Evolutionary conservation across 2,888 invertebrate species (phyloP).

Genomic region (Onchidella celtica): DNA sequence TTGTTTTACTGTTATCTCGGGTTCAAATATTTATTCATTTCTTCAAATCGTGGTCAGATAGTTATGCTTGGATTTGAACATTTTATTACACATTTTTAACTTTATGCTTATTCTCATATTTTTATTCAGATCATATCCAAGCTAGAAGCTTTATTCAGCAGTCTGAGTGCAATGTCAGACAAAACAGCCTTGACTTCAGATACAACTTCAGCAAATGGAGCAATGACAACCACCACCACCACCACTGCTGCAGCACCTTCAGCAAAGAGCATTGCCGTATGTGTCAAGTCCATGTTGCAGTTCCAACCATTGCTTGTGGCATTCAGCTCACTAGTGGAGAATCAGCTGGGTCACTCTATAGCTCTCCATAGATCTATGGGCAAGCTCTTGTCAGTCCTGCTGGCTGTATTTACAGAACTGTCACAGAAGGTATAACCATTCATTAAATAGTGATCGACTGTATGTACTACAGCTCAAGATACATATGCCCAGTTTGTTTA

Average conservation of each 20-base stretch:
- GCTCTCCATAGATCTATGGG: conserved; percentile 89
- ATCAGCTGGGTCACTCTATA: conserved; percentile 89
- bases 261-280: neutral
- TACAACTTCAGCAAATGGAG: neutral
- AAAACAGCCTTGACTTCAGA: neutral
- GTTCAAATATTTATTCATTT: too few relatives aligned
- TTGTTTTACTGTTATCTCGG: too few relatives aligned
- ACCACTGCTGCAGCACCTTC: neutral
- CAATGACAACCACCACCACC: neutral
- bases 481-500: too few relatives aligned
- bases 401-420: conserved; percentile 92
- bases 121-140: neutral
- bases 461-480: too few relatives aligned
- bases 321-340: conserved; percentile 87
- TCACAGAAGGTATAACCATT: conserved; percentile 84
- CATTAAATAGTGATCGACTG: neutral
- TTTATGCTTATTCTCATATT: neutral
- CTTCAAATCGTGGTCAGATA: too few relatives aligned
- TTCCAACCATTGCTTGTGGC: conserved; percentile 88
- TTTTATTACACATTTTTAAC: too few relatives aligned
- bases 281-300: conserved; percentile 38
- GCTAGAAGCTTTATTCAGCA: conserved; percentile 1
- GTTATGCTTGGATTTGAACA: too few relatives aligned
- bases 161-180: neutral
- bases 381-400: conserved; percentile 90